These are phyloP conservation scores for Epirrita christyi DNA, from an alignment of 2,888 invertebrate species.

Conservation along the genomic window DNA sequence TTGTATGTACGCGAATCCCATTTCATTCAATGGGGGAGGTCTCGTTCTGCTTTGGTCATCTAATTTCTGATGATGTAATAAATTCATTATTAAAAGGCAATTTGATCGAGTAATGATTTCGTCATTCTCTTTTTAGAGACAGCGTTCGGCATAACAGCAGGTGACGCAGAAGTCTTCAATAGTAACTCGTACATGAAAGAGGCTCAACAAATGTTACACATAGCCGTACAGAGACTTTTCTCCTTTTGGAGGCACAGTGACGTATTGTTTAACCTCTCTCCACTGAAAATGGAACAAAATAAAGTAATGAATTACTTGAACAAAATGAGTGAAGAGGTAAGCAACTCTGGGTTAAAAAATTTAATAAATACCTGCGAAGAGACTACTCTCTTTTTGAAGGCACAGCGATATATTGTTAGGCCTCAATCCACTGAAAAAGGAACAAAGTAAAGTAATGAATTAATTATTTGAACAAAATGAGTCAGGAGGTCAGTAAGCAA, in stretches of 20 bases:
- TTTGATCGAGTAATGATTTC: too few species aligned
- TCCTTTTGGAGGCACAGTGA: constrained; percentile 29
- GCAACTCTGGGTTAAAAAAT: background rate
- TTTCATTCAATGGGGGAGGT: too few species aligned
- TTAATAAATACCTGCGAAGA: too few species aligned
- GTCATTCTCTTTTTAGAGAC: constrained; percentile 27
- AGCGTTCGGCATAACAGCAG: constrained; percentile 23
- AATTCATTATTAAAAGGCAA: too few species aligned
- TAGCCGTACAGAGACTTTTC: constrained; percentile 24
- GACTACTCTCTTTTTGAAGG: too few species aligned
- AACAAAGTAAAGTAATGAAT: constrained; percentile 20
- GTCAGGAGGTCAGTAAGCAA: constrained; percentile 19
- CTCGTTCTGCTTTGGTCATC: too few species aligned
- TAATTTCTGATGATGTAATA: too few species aligned
- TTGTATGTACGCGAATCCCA: too few species aligned
- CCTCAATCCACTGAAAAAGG: constrained; percentile 21
- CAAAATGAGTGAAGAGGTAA: constrained; percentile 19
- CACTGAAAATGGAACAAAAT: constrained; percentile 28
- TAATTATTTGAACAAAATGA: constrained; percentile 19
- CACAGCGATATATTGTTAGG: constrained; percentile 19
- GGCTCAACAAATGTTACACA: constrained; percentile 17
- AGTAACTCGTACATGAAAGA: constrained; percentile 18
- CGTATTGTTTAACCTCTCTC: constrained; percentile 21
- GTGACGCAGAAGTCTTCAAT: constrained; percentile 15
- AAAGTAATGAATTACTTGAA: constrained; percentile 16